Base-by-base conservation (phyloP, 2,797 vertebrate genomes). In the Hydrolagus colliei region DNA sequence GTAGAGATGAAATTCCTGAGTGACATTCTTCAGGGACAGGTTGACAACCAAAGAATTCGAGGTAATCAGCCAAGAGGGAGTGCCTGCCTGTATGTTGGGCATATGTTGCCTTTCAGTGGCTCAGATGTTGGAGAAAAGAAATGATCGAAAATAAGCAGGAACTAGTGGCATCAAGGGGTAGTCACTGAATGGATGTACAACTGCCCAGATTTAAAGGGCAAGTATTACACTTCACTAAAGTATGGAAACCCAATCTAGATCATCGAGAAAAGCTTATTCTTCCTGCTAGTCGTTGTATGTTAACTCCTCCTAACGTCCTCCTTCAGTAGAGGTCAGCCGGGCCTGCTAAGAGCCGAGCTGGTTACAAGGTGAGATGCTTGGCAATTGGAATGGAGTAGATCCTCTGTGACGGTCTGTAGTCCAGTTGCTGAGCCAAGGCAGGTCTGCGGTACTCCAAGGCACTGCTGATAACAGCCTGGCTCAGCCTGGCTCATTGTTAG, bases 161-260 rank as follows among this genome's bases (percentile, higher is more conserved):
- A 14, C 22, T 80, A 22, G 62, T 27, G n/a, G 22, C 52, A 80
- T 80, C 62, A 4, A 32, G 22, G 14, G 35, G 11, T 2, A 22
- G 18, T 35, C n/a, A 78, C 18, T 65, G 75, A 22, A 20, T 35
- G 22, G 32, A 80, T 80, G 18, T 80, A n/a, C 27, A 27, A 35
- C 1, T 65, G 62, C 7, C 65, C 12, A 18, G 22, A n/a, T 80
- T 65, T 32, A 16, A 27, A n/a, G 27, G 61, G 62, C 20, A n/a
- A 78, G 76, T 80, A 65, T 80, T n/a, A 65, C 5, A 6, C 32
- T 80, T 80, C 32, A 22, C n/a, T 78, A 9, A 32, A 80, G 78
- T 27, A 27, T 59, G 61, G 77, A 79, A 62, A 62, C 65, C 61
- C 77, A 79, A 32, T 27, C 9, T 65, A 27, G 59, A 63, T 12